Base-by-base conservation (phyloP, 2,888 invertebrate species). In the Tetranychus piercei region DNA sequence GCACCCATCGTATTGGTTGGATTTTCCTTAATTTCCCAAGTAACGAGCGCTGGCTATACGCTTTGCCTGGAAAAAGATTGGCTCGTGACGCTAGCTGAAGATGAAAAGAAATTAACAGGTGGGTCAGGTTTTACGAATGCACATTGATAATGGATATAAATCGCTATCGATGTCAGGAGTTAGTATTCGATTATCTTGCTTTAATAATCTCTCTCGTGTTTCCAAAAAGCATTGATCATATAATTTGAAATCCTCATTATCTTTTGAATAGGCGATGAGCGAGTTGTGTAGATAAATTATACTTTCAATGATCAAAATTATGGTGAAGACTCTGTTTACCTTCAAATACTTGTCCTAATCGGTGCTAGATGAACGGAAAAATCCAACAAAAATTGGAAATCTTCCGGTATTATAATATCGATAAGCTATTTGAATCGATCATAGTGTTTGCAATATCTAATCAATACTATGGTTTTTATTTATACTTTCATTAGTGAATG, bases 31-130 rank as follows among this genome's bases (percentile, higher is more conserved):
- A 45, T 70, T 7, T 67, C 74, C 6, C 74, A 74, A 70, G 55
- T 74, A 23, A 65, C 55, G 22, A 74, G 74, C 34, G 34, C 44
- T 44, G 74, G 74, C 0, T 74, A 72, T 20, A 82, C 81, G 76
- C 80, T 84, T 44, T 80, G 81, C 71, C 76, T 85, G 44, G 83
- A 84, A 77, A 82, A 82, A 75, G 84, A 85, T 78, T 85, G 85
- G 85, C 81, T 84, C 22, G 82, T 84, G 20, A 82, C 84, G 34
- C 82, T 84, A 20, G 83, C 84, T 45, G 79, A 80, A 45, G 81
- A 84, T 77, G 80, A 80, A 66, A 79, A 80, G 70, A 78, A 79
- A 76, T 80, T 85, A 65, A 82, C 85, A 71, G 80, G 84, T 83
- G 78, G 5, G 34, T 34, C 34, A 34, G 34, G 34, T 34, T 34